These are phyloP conservation scores for Macrophya alboannulata DNA, from an alignment of 2,888 invertebrate genomes.

Conservation along the genomic window DNA sequence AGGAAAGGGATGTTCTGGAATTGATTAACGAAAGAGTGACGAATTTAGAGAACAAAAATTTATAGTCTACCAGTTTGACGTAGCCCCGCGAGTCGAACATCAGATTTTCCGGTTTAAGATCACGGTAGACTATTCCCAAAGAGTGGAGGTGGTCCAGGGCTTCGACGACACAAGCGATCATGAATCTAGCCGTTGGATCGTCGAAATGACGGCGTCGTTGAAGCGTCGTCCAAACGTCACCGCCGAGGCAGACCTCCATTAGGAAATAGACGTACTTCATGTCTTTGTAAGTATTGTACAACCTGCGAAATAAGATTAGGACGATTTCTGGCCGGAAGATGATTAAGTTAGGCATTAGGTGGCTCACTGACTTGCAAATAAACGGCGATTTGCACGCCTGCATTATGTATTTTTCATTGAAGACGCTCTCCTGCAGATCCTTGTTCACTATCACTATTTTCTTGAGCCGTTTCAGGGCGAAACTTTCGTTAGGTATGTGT, in stretches of 20 bases:
- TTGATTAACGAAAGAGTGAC: background rate
- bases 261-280: constrained; percentile 96
- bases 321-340: background rate
- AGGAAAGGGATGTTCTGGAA: constrained; percentile 74
- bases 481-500: constrained; percentile 78
- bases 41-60: background rate
- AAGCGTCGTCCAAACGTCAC: constrained; percentile 96
- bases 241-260: constrained; percentile 97
- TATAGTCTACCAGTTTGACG: constrained; percentile 88
- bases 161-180: constrained; percentile 95
- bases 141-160: constrained; percentile 95
- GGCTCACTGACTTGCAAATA: constrained; percentile 85
- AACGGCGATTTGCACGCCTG: constrained; percentile 87
- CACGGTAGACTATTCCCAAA: constrained; percentile 92
- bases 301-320: constrained; percentile 60
- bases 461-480: constrained; percentile 86
- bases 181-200: constrained; percentile 92
- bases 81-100: constrained; percentile 93
- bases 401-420: constrained; percentile 86
- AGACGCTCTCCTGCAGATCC: constrained; percentile 86
- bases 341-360: background rate
- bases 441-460: constrained; percentile 86
- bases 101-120: constrained; percentile 97
- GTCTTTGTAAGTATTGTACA: constrained; percentile 95
- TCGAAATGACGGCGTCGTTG: constrained; percentile 92